Percentiles rank a stretch among this genome's conserved stretches.
Conservation (phyloP, 2,888 invertebrate species). For the Rotaria macrura region DNA sequence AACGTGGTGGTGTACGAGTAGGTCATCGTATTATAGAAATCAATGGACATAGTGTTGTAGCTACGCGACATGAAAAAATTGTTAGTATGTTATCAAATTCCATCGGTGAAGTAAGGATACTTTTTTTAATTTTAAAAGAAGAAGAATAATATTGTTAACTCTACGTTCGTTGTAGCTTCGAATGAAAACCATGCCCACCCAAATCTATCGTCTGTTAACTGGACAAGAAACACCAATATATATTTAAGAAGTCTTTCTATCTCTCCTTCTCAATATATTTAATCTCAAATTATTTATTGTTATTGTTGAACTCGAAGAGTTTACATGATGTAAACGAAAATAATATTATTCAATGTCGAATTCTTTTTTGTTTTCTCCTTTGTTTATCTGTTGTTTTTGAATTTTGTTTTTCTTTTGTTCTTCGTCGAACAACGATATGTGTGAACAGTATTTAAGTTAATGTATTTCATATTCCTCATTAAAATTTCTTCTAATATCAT, state of each 20-base stretch:
- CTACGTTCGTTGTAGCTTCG: conserved; percentile 57
- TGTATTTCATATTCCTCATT: not conserved
- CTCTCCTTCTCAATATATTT: not conserved
- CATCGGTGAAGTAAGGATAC: conserved; percentile 69
- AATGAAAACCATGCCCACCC: conserved; percentile 99
- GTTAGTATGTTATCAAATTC: conserved; percentile 96
- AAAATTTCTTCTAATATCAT: not conserved
- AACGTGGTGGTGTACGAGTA: conserved; percentile 92
- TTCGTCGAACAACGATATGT: not conserved
- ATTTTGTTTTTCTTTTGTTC: not conserved
- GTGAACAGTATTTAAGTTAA: not conserved
- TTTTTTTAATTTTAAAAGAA: not conserved
- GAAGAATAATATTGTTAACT: too few species aligned
- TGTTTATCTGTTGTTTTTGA: too few species aligned
- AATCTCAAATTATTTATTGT: not conserved
- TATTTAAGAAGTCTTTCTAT: conserved; percentile 26
- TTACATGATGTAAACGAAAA: not conserved
- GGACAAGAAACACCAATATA: conserved; percentile 66
- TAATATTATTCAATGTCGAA: not conserved
- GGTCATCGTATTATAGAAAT: conserved; percentile 99
- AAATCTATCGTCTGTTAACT: conserved; percentile 94
- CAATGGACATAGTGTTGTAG: conserved; percentile 97
- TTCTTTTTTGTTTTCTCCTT: not conserved
- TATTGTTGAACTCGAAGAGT: not conserved
- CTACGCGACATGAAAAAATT: conserved; percentile 97